Evolutionary conservation across 2,113 vertebrate genomes (phyloP).

Genomic region (Cyrtonyx montezumae): DNA sequence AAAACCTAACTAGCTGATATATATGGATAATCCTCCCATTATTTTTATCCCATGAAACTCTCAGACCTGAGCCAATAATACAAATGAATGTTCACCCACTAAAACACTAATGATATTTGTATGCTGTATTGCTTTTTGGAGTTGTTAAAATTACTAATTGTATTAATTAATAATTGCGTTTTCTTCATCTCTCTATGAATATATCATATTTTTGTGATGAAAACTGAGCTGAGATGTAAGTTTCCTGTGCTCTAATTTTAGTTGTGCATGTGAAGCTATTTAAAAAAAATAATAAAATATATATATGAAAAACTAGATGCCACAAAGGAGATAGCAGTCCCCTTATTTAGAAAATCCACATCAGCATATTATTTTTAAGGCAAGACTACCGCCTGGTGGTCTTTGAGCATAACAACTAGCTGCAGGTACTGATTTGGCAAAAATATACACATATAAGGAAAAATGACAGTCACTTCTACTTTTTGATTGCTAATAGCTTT

Average conservation of each 20-base stretch:
- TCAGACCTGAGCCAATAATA: neutral
- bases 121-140: neutral
- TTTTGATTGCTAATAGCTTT: neutral
- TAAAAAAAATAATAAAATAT: neutral
- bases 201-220: neutral
- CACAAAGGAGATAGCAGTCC: neutral
- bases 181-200: neutral
- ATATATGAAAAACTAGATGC: neutral
- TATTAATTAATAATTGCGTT: neutral
- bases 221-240: neutral
- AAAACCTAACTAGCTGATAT: neutral
- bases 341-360: accelerated
- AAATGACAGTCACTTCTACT: neutral
- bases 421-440: neutral
- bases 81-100: neutral
- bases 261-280: neutral
- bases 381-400: conserved; percentile 51
- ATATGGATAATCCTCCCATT: neutral
- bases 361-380: neutral
- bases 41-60: neutral
- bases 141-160: neutral
- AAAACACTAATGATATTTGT: neutral
- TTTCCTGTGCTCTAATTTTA: neutral
- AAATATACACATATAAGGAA: neutral
- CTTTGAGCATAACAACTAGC: neutral